A percentile compares a stretch with the other conserved stretches of the same genome.
Conservation (phyloP, 1,140 invertebrate genomes). For the Drosophila repletoides region DNA sequence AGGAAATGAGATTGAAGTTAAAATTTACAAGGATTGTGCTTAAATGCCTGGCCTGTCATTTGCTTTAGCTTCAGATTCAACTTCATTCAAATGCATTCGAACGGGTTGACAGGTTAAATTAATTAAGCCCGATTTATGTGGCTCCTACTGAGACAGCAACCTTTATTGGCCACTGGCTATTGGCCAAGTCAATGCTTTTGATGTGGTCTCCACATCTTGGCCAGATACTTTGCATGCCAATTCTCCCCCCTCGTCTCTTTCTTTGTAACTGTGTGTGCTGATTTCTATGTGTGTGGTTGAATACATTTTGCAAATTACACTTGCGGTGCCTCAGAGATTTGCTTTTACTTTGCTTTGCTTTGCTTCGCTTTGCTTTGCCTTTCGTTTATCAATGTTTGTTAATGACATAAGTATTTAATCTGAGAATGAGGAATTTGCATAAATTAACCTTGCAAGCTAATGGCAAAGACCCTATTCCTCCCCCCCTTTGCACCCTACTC, state of each 20-base stretch:
- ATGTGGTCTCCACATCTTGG: conserved; percentile 68
- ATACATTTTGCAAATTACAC: conserved; percentile 71
- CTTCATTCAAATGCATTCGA: conserved; percentile 62
- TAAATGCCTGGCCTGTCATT: conserved; percentile 18
- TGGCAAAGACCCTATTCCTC: conserved; percentile 15
- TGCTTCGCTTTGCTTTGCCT: conserved; percentile 3
- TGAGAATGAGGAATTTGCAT: conserved; percentile 72
- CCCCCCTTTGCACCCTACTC: background rate
- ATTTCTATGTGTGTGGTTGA: conserved; percentile 42
- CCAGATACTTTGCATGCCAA: conserved; percentile 45
- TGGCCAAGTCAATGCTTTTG: conserved; percentile 54
- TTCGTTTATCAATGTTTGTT: conserved; percentile 49
- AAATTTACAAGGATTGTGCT: conserved; percentile 23
- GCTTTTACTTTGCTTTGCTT: conserved; percentile 14
- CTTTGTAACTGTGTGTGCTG: conserved; percentile 1
- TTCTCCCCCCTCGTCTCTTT: background rate
- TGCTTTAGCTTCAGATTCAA: conserved; percentile 52
- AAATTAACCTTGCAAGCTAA: conserved; percentile 59
- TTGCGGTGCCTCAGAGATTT: conserved; percentile 54
- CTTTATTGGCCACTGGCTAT: background rate
- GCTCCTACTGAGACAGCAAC: background rate
- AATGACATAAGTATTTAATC: conserved; percentile 72
- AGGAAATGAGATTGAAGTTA: conserved; percentile 22
- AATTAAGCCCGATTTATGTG: conserved; percentile 69
- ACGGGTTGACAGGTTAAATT: conserved; percentile 72